Evolutionary conservation across 2,113 vertebrate species (phyloP), one percentile per base, ranked within the genome.

Genomic region (Puntigrus tetrazona): DNA sequence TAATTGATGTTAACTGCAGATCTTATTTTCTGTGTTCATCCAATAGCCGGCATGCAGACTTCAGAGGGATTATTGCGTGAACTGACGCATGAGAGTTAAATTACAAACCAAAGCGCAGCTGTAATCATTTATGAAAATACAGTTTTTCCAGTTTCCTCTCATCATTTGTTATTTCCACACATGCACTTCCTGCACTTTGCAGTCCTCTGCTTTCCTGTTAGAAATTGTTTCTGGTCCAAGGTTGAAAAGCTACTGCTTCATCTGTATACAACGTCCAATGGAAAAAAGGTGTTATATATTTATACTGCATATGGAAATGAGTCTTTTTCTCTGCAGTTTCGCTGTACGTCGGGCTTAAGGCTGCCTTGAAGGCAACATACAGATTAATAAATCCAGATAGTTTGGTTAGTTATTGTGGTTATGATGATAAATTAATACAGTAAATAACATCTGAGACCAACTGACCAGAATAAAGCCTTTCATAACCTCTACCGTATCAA

Each of bases 381-480:
- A 8, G 75, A 78, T 78, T 36, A 38, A 57, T 83, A 83, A 61
- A 83, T 43, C 67, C 50, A 5, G 31, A 85, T 82, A 73, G 59
- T 59, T 70, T 55, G 85, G 79, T 18, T 47, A 70, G 73, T 82
- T 67, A 25, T 45, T 74, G 65, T 82, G 83, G 67, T 85, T 85
- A 85, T 25, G 74, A 67, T 55, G 83, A 82, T 85, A 77, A 63
- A 63, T 45, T 36, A 41, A 82, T 82, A 82, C 13, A 57, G 43
- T 78, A 57, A 4, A 74, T 69, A 65, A 65, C 72, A 81, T 77
- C 86, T 85, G 78, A 78, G 83, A 87, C 45, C 59, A 77, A 86
- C 55, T 80, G 25, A 50, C 80, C 69, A 14, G 57, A 85, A 84
- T 85, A 86, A 78, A 72, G 5, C 61, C 52, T 75, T 76, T 83